A percentile compares a stretch with the other conserved stretches of the same genome.
Conservation (phyloP, 2,888 invertebrate species). For the Trypoxylon attenuatum region DNA sequence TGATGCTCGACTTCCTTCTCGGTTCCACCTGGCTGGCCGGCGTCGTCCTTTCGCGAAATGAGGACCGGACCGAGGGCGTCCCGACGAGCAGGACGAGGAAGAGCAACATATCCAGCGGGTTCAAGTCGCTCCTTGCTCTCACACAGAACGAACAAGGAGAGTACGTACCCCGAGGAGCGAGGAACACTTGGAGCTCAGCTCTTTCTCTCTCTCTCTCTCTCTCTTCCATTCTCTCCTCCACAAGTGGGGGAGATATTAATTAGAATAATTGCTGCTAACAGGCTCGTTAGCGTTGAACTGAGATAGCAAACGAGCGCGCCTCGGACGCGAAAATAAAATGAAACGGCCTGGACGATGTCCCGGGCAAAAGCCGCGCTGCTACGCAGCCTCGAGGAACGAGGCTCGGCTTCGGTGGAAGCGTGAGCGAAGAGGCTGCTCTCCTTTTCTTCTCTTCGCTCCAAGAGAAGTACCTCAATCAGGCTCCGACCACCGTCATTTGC, state of each 20-base stretch:
- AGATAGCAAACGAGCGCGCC: constrained; percentile 69
- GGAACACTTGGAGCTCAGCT: neutral
- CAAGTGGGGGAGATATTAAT: constrained; percentile 71
- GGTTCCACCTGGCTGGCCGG: constrained; percentile 16
- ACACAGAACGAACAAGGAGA: too few species aligned
- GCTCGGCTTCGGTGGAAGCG: too few species aligned
- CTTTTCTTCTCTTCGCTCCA: constrained; percentile 23
- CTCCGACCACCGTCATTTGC: constrained; percentile 60
- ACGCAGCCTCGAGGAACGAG: constrained; percentile 12
- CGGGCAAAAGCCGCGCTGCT: constrained; percentile 36
- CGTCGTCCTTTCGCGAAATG: constrained; percentile 24
- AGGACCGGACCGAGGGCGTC: constrained; percentile 8
- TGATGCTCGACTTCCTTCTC: constrained; percentile 47
- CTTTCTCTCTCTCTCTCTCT: constrained; percentile 17
- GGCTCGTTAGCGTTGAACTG: constrained; percentile 72
- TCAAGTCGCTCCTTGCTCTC: too few species aligned
- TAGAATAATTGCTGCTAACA: constrained; percentile 75
- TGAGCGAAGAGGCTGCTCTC: too few species aligned
- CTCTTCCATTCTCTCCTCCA: too few species aligned
- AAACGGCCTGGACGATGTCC: constrained; percentile 37
- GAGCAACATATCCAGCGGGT: constrained; percentile 12
- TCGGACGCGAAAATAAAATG: constrained; percentile 65
- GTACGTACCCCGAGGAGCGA: neutral
- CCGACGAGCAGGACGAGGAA: constrained; percentile 5
- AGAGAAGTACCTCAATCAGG: constrained; percentile 60